Conservation (phyloP, 2,113 vertebrate genomes). For the Pelecanoides urinatrix region DNA sequence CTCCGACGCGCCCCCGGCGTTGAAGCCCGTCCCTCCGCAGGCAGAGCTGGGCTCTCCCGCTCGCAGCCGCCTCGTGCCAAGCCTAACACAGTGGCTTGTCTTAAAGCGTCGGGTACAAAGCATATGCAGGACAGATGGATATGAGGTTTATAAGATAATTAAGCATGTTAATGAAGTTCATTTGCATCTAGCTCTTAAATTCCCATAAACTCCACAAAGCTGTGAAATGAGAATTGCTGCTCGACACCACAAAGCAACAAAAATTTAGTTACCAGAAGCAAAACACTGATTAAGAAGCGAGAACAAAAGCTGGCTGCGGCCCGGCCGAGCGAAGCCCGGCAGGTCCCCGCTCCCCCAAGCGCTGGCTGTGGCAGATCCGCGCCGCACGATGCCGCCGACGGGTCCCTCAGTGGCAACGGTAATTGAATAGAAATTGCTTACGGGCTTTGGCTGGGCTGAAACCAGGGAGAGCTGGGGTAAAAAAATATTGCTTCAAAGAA, state of each 20-base stretch:
- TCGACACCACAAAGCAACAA: background rate
- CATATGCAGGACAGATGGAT: conserved; percentile 35
- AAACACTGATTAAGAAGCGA: background rate
- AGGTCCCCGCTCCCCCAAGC: rapidly evolving
- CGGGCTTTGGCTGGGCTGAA: background rate
- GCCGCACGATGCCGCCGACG: rapidly evolving
- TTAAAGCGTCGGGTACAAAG: background rate
- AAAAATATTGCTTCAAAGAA: background rate
- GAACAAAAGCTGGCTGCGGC: background rate
- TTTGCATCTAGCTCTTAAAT: conserved; percentile 38
- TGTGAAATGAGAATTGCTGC: conserved; percentile 28
- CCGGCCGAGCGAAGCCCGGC: background rate
- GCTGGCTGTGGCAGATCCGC: rapidly evolving
- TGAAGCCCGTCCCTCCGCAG: background rate
- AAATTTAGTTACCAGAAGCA: background rate
- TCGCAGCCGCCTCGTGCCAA: background rate
- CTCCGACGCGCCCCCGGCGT: rapidly evolving
- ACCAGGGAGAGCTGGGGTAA: rapidly evolving
- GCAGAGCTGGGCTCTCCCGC: rapidly evolving
- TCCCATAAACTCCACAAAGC: conserved; percentile 26
- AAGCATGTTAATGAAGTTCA: conserved; percentile 47
- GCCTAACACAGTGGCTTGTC: background rate
- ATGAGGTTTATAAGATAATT: conserved; percentile 9
- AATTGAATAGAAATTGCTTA: background rate
- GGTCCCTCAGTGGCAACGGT: rapidly evolving